Percentiles rank a stretch among this genome's conserved stretches.
Conservation (phyloP, 2,888 invertebrate species). For the Tortrix viridana region DNA sequence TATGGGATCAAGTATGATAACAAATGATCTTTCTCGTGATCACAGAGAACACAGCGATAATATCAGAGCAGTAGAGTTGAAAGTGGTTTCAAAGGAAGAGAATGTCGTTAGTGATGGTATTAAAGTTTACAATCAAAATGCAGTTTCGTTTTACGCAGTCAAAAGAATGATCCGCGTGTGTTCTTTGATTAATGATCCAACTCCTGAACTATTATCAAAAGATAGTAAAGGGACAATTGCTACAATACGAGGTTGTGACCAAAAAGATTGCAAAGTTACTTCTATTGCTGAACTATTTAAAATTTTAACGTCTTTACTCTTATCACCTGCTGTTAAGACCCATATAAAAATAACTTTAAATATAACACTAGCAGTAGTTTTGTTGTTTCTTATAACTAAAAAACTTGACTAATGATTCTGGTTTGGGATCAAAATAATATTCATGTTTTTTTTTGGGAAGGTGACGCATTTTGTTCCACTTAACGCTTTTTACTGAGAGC, state of each 20-base stretch:
- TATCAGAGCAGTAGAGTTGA: slow-evolving; percentile 42
- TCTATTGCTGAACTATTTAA: slow-evolving; percentile 26
- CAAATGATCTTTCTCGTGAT: slow-evolving; percentile 61
- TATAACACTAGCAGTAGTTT: slow-evolving; percentile 10
- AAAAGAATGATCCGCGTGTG: slow-evolving; percentile 74
- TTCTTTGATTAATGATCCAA: slow-evolving; percentile 79
- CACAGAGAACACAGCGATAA: slow-evolving; percentile 51
- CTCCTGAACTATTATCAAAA: slow-evolving; percentile 74
- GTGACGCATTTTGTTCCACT: slow-evolving; percentile 78
- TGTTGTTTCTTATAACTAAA: slow-evolving; percentile 54
- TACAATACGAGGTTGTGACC: slow-evolving; percentile 63
- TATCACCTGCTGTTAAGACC: slow-evolving; percentile 49
- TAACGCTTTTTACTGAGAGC: slow-evolving; percentile 76
- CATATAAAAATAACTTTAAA: slow-evolving; percentile 38
- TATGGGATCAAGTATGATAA: slow-evolving; percentile 68
- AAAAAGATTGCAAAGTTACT: slow-evolving; percentile 50
- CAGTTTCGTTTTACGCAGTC: slow-evolving; percentile 71
- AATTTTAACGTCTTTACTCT: slow-evolving; percentile 2
- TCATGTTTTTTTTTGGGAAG: slow-evolving; percentile 72
- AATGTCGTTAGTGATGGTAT: slow-evolving; percentile 64
- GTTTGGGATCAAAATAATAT: slow-evolving; percentile 78
- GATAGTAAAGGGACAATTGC: slow-evolving; percentile 68
- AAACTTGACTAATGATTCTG: slow-evolving; percentile 83
- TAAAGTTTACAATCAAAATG: slow-evolving; percentile 73
- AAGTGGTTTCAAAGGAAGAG: slow-evolving; percentile 45